phyloP scores from a whole-genome alignment of 2,113 vertebrate genomes.

The Barbus barbus region DNA sequence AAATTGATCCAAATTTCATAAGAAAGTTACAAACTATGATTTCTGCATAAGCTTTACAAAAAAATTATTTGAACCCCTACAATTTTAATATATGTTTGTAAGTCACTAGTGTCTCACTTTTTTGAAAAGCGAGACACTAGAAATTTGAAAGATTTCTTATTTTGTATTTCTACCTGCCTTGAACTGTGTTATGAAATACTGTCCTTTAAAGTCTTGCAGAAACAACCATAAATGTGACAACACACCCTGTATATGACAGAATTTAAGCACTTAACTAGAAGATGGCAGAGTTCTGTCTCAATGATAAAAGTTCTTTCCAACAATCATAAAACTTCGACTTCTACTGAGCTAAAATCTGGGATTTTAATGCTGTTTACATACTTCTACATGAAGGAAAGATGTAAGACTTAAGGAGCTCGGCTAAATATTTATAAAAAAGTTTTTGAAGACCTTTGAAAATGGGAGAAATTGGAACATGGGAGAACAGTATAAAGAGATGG shows the following conservation, averaged over 20 bases:
- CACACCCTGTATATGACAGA: not conserved
- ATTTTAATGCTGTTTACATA: not conserved
- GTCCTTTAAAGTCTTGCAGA: too few relatives aligned
- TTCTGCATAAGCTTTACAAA: not conserved
- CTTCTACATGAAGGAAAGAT: not conserved
- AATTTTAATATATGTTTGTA: too few relatives aligned
- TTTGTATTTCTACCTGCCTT: too few relatives aligned
- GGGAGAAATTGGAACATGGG: not conserved
- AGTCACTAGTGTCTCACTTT: too few relatives aligned
- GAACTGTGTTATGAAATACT: too few relatives aligned
- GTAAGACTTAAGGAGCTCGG: too few relatives aligned
- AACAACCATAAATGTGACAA: not conserved
- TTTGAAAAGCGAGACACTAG: too few relatives aligned
- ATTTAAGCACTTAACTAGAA: slow-evolving; percentile 56
- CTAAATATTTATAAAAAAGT: too few relatives aligned
- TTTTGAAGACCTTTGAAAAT: not conserved
- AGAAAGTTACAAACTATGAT: not conserved
- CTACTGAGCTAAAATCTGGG: not conserved
- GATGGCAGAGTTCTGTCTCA: slow-evolving; percentile 59
- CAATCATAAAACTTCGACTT: not conserved
- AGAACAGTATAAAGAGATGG: not conserved
- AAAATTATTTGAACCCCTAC: too few relatives aligned
- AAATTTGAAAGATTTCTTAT: too few relatives aligned
- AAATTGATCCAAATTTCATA: not conserved
- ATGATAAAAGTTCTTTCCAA: not conserved